Conservation (phyloP, 1,140 invertebrate species). For the Bombus picipes region DNA sequence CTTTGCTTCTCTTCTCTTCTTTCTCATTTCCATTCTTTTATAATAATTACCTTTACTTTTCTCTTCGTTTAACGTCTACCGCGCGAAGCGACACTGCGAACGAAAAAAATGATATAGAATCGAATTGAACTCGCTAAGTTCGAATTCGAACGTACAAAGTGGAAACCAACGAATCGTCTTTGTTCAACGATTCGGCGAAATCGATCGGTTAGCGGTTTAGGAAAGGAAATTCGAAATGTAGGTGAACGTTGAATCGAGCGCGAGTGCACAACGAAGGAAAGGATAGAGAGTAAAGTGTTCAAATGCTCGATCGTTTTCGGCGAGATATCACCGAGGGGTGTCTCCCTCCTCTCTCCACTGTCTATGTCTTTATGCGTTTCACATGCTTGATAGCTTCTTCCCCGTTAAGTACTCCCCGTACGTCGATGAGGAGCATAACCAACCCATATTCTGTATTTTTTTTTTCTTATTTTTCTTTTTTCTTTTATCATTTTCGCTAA, state of each 20-base stretch:
- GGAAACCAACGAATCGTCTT: too few relatives aligned
- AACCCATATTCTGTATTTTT: conserved; percentile 24
- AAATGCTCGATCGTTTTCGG: conserved; percentile 37
- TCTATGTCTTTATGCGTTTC: conserved; percentile 58
- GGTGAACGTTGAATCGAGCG: too few relatives aligned
- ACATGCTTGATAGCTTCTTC: background rate
- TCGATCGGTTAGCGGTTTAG: too few relatives aligned
- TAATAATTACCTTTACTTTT: too few relatives aligned
- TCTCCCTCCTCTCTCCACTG: conserved; percentile 63
- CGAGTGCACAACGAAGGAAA: conserved; percentile 23
- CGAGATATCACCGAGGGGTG: conserved; percentile 44
- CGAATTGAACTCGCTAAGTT: too few relatives aligned
- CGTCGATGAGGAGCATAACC: conserved; percentile 40
- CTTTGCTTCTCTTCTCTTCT: background rate
- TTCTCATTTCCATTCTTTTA: too few relatives aligned
- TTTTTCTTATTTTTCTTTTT: background rate
- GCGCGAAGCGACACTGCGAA: too few relatives aligned
- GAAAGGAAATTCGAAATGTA: background rate
- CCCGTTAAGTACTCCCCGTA: conserved; percentile 35
- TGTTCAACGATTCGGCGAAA: too few relatives aligned
- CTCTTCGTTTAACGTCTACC: too few relatives aligned
- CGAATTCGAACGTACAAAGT: too few relatives aligned
- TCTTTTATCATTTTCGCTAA: conserved; percentile 31
- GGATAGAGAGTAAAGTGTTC: conserved; percentile 38
- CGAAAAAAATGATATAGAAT: too few relatives aligned